phyloP scores from a whole-genome alignment of 2,888 invertebrate genomes.

The Phrixothrix hirtus region DNA sequence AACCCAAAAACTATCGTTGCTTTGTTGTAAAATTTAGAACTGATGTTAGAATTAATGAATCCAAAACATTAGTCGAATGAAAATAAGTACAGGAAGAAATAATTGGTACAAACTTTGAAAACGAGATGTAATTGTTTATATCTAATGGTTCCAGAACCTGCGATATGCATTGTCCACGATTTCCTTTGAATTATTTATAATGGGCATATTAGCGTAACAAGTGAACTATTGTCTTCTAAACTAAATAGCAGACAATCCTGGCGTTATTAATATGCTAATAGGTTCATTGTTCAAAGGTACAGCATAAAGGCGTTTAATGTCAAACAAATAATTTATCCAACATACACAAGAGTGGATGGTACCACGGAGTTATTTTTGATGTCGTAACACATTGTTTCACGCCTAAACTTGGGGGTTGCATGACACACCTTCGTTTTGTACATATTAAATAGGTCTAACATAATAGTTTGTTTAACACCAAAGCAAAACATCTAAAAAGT shows the following conservation, averaged over 20 bases:
- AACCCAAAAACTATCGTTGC: not conserved
- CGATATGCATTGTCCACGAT: slow-evolving; percentile 23
- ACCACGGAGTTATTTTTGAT: slow-evolving; percentile 12
- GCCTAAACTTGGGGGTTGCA: slow-evolving; percentile 25
- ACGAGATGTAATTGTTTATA: no score
- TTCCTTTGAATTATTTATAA: slow-evolving; percentile 31
- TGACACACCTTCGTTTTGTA: slow-evolving; percentile 13
- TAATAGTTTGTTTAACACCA: no score
- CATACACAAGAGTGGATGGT: slow-evolving; percentile 20
- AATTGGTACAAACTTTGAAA: no score
- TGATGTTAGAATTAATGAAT: no score
- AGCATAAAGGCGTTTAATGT: slow-evolving; percentile 35
- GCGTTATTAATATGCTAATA: slow-evolving; percentile 39
- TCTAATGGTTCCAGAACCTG: slow-evolving; percentile 8
- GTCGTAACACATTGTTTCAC: slow-evolving; percentile 25
- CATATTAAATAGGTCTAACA: not conserved
- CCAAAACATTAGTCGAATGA: no score
- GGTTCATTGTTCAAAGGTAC: slow-evolving; percentile 35
- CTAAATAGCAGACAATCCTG: slow-evolving; percentile 35
- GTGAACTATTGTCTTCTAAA: slow-evolving; percentile 33
- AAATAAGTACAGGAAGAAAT: no score
- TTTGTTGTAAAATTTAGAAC: not conserved
- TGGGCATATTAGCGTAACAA: slow-evolving; percentile 29
- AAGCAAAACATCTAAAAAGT: no score
- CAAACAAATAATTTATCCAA: slow-evolving; percentile 25